Percentiles rank a stretch among this genome's conserved stretches.
Conservation (phyloP, 2,888 invertebrate species). For the Drosophila putrida region DNA sequence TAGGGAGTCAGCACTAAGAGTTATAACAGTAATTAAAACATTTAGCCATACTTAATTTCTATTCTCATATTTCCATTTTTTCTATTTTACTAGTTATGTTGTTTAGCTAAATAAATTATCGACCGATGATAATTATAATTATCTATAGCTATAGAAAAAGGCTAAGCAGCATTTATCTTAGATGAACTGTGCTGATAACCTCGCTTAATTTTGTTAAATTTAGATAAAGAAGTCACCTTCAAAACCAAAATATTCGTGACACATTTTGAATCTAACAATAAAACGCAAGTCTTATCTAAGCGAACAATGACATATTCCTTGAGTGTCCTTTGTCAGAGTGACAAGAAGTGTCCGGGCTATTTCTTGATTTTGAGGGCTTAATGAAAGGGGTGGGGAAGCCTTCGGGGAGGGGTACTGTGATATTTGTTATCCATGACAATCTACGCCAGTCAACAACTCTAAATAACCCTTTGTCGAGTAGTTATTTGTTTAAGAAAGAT, state of each 20-base stretch:
- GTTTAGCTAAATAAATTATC: background rate
- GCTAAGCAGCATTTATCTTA: background rate
- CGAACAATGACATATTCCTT: conserved; percentile 17
- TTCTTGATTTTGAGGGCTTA: conserved; percentile 3
- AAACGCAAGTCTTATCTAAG: conserved; percentile 17
- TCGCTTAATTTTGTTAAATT: background rate
- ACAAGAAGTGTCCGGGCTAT: conserved; percentile 4
- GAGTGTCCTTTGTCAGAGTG: conserved; percentile 33
- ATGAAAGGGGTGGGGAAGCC: conserved; percentile 7
- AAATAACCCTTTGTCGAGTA: conserved; percentile 6
- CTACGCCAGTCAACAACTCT: background rate
- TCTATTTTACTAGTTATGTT: too few relatives aligned
- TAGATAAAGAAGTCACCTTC: background rate
- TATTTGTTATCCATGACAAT: conserved; percentile 23
- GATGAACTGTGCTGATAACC: background rate
- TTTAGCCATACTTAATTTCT: too few relatives aligned
- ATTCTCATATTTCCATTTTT: too few relatives aligned
- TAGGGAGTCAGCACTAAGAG: too few relatives aligned
- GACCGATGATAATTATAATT: too few relatives aligned
- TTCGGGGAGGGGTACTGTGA: background rate
- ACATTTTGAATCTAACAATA: conserved; percentile 5
- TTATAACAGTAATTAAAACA: too few relatives aligned
- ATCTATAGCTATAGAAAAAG: background rate
- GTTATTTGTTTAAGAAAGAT: background rate
- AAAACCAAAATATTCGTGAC: background rate